Conservation (phyloP, 2,888 invertebrate species). For the Drosophila falleni region DNA sequence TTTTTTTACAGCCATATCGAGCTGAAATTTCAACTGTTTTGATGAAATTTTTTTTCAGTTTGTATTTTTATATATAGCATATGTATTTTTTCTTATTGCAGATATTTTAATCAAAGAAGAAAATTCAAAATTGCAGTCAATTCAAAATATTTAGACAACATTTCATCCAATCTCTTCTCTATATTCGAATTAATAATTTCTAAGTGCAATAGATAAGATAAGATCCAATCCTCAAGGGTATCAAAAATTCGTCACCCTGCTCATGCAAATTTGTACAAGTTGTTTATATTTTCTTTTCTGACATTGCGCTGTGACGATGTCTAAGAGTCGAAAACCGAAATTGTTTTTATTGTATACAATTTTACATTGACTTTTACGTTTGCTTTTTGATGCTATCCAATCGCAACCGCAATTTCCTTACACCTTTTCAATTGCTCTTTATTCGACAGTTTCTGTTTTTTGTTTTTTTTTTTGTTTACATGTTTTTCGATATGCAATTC, state of each 20-base stretch:
- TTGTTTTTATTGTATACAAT: conserved; percentile 14
- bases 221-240: neutral
- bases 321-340: conserved; percentile 12
- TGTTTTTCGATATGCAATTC: conserved; percentile 13
- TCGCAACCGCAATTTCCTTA: conserved; percentile 21
- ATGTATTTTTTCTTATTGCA: neutral
- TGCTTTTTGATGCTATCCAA: neutral
- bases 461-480: conserved; percentile 49
- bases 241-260: neutral
- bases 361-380: conserved; percentile 16
- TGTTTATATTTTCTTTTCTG: conserved; percentile 23
- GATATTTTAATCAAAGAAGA: neutral
- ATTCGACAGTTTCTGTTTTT: conserved; percentile 5
- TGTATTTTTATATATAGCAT: neutral
- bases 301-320: conserved; percentile 9
- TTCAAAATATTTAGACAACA: neutral
- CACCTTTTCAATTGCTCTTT: conserved; percentile 21
- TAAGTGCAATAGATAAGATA: neutral
- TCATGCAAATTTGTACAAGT: neutral
- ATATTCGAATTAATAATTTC: neutral
- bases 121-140: neutral
- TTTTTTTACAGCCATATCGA: neutral
- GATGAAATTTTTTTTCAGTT: no score
- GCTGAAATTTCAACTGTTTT: no score
- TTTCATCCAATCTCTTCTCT: neutral